These are phyloP conservation scores for Choloepus hoffmanni DNA, from an alignment of 2,113 vertebrate genomes.

Conservation along the genomic window DNA sequence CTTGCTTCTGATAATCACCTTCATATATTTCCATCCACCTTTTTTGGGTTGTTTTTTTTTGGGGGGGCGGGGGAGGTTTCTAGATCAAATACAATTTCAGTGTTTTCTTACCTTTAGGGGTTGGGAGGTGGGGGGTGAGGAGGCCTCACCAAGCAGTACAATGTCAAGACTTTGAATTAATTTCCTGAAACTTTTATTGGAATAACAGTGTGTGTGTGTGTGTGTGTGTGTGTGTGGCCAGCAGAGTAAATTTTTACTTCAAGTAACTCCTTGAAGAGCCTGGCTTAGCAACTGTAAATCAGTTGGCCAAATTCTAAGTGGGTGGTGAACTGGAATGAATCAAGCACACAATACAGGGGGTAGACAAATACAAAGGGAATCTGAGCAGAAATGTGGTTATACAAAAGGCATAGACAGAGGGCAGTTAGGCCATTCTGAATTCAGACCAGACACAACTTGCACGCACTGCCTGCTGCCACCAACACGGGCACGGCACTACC, in stretches of 20 bases:
- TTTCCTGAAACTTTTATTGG: background rate
- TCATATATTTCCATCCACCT: background rate
- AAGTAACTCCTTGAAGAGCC: constrained; percentile 50
- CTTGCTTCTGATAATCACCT: background rate
- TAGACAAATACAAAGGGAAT: constrained; percentile 34
- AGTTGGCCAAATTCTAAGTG: constrained; percentile 62
- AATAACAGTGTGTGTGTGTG: background rate
- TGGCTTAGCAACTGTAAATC: constrained; percentile 53
- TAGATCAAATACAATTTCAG: background rate
- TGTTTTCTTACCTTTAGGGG: background rate
- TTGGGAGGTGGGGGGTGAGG: background rate
- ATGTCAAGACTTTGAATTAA: constrained; percentile 7
- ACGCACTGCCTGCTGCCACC: background rate
- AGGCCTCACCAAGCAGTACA: background rate
- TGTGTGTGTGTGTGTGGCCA: accelerated
- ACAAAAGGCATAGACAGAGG: constrained; percentile 22
- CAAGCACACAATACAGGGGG: background rate
- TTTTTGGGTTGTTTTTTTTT: background rate
- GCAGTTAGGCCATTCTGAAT: background rate
- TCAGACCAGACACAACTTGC: background rate
- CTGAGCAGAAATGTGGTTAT: constrained; percentile 39
- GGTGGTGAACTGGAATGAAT: constrained; percentile 71
- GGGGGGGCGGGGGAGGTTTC: background rate
- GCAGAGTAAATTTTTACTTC: constrained; percentile 30
- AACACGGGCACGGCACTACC: background rate